Base-by-base conservation (phyloP, 2,113 vertebrate species). In the Nibea albiflora region DNA sequence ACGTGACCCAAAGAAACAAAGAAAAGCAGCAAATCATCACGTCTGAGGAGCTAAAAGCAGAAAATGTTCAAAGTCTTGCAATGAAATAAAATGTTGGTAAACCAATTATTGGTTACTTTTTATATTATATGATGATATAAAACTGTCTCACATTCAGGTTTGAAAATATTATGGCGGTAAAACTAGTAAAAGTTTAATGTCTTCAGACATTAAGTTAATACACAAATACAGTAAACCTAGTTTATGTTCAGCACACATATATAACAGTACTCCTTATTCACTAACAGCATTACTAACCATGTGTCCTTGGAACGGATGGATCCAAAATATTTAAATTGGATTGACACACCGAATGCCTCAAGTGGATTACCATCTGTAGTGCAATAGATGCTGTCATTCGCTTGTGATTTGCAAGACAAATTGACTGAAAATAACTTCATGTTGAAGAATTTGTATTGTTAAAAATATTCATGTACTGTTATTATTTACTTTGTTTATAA, bases 311-410 rank as follows among this genome's bases (percentile, higher is more conserved):
- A 91, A 87, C 19, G 76, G 85, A 85, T 81, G 66, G 78, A 78
- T 84, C 85, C 69, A 67, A 87, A 92, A 91, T 92, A 22, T 83
- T 90, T 86, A 90, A 89, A 93, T 85, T 73, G 88, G 90, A 92
- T 91, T 91, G 85, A 77, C 73, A 81, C 57, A 77, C 63, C 61
- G 81, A 87, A 73, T 57, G 26, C 64, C 64, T 85, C 82, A 85
- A 89, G 82, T 81, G 84, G 92, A 92, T 94, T 93, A 92, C 67
- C 44, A 62, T 39, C 76, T 46, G 64, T 90, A 83, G 90, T 86
- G 85, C 70, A 88, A 56, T 74, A 81, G 85, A 87, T 85, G n/a
- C 39, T 5, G 49, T 64, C 46, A 78, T 80, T 83, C 76, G 61
- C 64, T 70, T 73, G 58, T 49, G 26, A 76, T 81, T 58, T 83